Evolutionary conservation across 2,888 invertebrate genomes (phyloP).

Genomic region (Scotopteryx bipunctaria): DNA sequence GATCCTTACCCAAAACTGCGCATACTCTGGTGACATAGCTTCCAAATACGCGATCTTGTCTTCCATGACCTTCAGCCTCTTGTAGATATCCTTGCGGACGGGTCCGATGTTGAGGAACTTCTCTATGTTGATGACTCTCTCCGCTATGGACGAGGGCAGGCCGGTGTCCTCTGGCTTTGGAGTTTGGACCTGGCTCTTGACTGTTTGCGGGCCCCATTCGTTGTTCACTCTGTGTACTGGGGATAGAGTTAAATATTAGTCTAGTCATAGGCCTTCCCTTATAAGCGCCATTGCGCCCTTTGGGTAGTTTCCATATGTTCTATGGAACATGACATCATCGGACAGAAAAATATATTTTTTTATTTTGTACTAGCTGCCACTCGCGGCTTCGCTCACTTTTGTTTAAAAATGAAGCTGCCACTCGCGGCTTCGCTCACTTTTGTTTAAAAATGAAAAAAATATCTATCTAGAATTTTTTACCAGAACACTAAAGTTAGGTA

Average conservation of each 20-base stretch:
- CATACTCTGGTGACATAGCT: slow-evolving; percentile 91
- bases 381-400: too few species aligned
- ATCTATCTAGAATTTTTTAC: too few species aligned
- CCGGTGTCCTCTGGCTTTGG: slow-evolving; percentile 44
- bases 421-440: too few species aligned
- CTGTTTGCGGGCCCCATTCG: slow-evolving; percentile 87
- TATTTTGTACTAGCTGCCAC: too few species aligned
- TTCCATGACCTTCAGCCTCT: slow-evolving; percentile 88
- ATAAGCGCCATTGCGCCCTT: too few species aligned
- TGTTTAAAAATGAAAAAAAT: too few species aligned
- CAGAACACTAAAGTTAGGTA: too few species aligned
- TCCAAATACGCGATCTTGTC: slow-evolving; percentile 88
- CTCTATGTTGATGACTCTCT: slow-evolving; percentile 87
- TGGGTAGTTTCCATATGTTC: too few species aligned
- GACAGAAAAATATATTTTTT: too few species aligned
- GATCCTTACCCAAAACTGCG: slow-evolving; percentile 80
- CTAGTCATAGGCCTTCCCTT: too few species aligned
- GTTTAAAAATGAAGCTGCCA: too few species aligned
- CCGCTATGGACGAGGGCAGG: slow-evolving; percentile 84
- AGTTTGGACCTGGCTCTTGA: slow-evolving; percentile 32
- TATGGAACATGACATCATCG: too few species aligned
- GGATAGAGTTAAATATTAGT: slow-evolving; percentile 14
- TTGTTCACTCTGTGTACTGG: slow-evolving; percentile 88
- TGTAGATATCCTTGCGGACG: slow-evolving; percentile 85
- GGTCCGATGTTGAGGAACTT: slow-evolving; percentile 82